Evolutionary conservation across 2,113 vertebrate species (phyloP).

Genomic region (Saguinus midas): DNA sequence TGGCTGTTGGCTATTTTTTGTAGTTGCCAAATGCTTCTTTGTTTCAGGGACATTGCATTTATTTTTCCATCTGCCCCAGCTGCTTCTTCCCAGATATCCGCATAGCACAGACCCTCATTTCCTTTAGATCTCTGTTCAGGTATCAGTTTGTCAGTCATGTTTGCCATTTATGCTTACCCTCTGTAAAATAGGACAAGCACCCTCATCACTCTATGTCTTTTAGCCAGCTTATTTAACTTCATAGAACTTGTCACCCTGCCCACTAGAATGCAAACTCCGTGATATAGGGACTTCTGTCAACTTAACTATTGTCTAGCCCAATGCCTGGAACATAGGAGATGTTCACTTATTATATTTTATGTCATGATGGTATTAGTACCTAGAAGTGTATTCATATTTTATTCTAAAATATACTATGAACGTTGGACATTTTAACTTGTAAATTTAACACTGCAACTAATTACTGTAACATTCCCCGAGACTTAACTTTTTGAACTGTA

Average conservation of each 20-base stretch:
- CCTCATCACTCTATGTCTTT: not conserved
- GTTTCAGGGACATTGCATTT: not conserved
- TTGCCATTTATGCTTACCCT: not conserved
- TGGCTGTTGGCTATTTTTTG: not conserved
- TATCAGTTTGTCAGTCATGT: not conserved
- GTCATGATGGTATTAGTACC: not conserved
- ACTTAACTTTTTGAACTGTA: conserved; percentile 19
- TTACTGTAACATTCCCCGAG: not conserved
- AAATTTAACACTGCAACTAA: not conserved
- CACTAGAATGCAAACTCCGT: not conserved
- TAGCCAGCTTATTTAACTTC: not conserved
- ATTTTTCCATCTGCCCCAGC: not conserved
- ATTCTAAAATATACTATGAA: not conserved
- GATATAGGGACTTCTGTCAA: not conserved
- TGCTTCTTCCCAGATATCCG: not conserved
- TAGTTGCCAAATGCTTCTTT: not conserved
- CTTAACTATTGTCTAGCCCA: not conserved
- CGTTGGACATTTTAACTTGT: not conserved
- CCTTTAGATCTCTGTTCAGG: not conserved
- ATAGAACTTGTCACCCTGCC: not conserved
- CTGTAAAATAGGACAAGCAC: not conserved
- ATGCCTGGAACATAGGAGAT: not conserved
- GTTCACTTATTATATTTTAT: not conserved
- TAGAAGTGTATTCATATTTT: not conserved
- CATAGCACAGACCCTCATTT: not conserved